Evolutionary conservation across 2,888 invertebrate genomes (phyloP), one percentile per base, ranked within the genome.

Genomic region (Agrilus mali): DNA sequence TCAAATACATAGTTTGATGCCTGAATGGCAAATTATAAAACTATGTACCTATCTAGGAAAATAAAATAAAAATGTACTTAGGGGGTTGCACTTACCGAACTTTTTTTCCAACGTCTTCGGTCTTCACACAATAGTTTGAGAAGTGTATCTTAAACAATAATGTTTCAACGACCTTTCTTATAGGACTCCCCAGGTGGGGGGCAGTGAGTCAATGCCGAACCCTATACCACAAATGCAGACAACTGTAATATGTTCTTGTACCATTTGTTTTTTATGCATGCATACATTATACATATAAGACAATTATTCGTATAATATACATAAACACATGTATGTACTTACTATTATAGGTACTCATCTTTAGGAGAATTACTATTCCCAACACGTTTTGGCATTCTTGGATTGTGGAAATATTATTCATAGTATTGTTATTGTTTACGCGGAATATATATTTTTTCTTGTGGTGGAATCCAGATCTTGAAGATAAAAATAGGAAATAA

Each of bases 161-260:
- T 27, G 27, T 27, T 27, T 27, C 27, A 64, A 60, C 65, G 65
- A 65, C 65, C 65, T 63, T 54, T 57, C 64, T 64, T 65, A 64
- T 65, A 64, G 53, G 52, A 48, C 55, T 52, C 53, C 41, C 48
- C 54, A 58, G 56, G 60, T 55, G 61, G 61, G 63, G 61, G 59
- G 58, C 57, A 57, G 10, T 53, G 50, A 50, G 52, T 48, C 58
- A 58, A 60, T 59, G 58, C 54, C 56, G 60, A 50, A 50, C 47
- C 41, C 47, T 47, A 43, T 40, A 36, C 42, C 44, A 45, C 44
- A 45, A 46, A 50, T 52, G 49, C 50, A 45, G 47, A 43, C 44
- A 47, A n/a, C n/a, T n/a, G n/a, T n/a, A n/a, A n/a, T n/a, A n/a
- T n/a, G n/a, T n/a, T n/a, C n/a, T n/a, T n/a, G n/a, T n/a, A n/a